These are phyloP conservation scores for Mallotus villosus DNA, from an alignment of 2,797 vertebrate species.

Conservation along the genomic window DNA sequence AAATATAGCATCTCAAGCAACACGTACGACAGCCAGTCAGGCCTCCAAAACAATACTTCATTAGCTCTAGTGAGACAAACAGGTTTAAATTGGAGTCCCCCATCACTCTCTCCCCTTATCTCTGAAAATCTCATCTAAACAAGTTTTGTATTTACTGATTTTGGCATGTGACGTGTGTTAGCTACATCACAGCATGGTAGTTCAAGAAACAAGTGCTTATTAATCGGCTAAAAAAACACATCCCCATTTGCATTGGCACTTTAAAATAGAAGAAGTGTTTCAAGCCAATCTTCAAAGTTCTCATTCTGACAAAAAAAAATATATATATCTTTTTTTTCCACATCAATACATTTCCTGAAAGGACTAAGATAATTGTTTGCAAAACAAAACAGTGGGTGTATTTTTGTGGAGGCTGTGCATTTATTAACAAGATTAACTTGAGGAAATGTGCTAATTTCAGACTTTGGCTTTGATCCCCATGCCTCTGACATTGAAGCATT, in stretches of 20 bases:
- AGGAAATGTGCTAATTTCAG: background rate
- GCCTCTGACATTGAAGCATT: constrained; percentile 6
- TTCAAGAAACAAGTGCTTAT: constrained; percentile 10
- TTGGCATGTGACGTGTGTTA: background rate
- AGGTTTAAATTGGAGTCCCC: constrained; percentile 38
- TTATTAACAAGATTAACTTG: constrained; percentile 18
- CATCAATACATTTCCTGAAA: constrained; percentile 23
- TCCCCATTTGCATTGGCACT: background rate
- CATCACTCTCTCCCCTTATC: constrained; percentile 9
- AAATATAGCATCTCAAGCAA: constrained; percentile 73
- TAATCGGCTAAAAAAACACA: background rate
- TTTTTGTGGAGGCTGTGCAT: constrained; percentile 16
- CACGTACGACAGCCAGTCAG: constrained; percentile 46
- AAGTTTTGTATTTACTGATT: constrained; percentile 23
- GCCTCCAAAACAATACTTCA: constrained; percentile 63
- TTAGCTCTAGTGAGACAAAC: constrained; percentile 65
- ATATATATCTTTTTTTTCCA: background rate
- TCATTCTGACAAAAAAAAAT: background rate
- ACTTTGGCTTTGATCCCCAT: constrained; percentile 17
- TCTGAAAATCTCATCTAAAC: constrained; percentile 22
- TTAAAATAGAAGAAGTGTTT: constrained; percentile 22
- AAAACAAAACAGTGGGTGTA: constrained; percentile 17
- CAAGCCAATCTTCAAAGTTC: constrained; percentile 19
- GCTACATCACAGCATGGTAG: constrained; percentile 7
- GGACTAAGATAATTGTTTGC: constrained; percentile 5